Evolutionary conservation across 2,888 invertebrate genomes (phyloP), one percentile per base, ranked within the genome.

Genomic region (Malthinus flaveolus): DNA sequence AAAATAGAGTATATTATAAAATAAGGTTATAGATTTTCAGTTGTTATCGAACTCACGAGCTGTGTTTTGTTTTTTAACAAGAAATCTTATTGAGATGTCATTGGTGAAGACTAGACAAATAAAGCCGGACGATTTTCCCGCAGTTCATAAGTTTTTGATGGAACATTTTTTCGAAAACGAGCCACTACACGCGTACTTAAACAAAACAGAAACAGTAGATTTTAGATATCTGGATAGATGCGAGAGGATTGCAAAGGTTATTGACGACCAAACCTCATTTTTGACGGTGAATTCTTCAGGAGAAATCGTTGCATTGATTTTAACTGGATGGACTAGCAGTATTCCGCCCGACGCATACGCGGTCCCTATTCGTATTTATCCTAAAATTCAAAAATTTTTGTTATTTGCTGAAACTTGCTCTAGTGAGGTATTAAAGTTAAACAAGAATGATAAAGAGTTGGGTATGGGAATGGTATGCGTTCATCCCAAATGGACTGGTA

Each of bases 101-200:
- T n/a, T n/a, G n/a, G n/a, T n/a, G n/a, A n/a, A n/a, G n/a, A n/a
- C n/a, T n/a, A n/a, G n/a, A n/a, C n/a, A n/a, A n/a, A n/a, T n/a
- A n/a, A n/a, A n/a, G 10, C 76, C 79, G 10, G 73, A 79, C 4
- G 82, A 84, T 67, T 73, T 75, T 56, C 77, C 79, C 7, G 73
- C 72, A 49, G 83, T 86, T 70, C 78, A 86, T 10, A 75, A 79
- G 33, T 83, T 84, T 68, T 71, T 85, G 3, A 73, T 77, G 63
- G 82, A 83, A 58, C 87, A 85, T 74, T 89, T 89, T 82, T 88
- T 88, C 79, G 83, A 83, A 31, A 89, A 89, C 68, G 89, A 89
- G 68, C 89, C 89, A 0, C 79, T 89, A 66, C 89, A 89, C 76
- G 75, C 82, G 7, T 82, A 82, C 39, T 81, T 88, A 39, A 79